Conservation (phyloP, 2,797 vertebrate species). For the Lepus townsendii region DNA sequence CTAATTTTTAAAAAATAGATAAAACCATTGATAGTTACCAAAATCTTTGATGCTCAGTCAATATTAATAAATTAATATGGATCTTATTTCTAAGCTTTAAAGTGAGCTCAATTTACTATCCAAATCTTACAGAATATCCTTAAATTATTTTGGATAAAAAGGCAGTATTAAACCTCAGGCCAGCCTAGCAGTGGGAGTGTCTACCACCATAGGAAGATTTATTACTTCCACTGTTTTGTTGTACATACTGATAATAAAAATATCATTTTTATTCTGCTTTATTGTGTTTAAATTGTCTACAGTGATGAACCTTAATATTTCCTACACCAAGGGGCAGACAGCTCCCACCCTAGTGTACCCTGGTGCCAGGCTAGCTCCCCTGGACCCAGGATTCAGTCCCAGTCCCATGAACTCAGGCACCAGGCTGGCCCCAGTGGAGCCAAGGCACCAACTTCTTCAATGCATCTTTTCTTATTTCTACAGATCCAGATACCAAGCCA, state of each 20-base stretch:
- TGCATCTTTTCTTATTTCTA: too few relatives aligned
- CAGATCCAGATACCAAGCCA: too few relatives aligned
- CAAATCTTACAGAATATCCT: background rate
- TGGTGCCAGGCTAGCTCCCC: too few relatives aligned
- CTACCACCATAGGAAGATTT: background rate
- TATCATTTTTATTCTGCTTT: background rate
- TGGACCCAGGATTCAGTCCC: too few relatives aligned
- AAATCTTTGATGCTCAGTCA: background rate
- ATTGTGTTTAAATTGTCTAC: constrained; percentile 9
- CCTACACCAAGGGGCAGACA: background rate
- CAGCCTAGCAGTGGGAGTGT: background rate
- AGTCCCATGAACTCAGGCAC: too few relatives aligned
- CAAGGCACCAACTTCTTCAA: too few relatives aligned
- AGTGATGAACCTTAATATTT: background rate
- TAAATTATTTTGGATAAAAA: background rate
- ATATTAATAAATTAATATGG: background rate
- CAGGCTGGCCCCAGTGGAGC: too few relatives aligned
- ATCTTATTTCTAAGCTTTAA: constrained; percentile 23
- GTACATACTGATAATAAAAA: background rate
- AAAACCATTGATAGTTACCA: background rate
- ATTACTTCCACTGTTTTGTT: background rate
- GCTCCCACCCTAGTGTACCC: background rate
- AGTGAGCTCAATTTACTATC: constrained; percentile 1
- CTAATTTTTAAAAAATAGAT: constrained; percentile 85
- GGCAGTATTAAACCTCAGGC: background rate